phyloP scores from a whole-genome alignment of 2,113 vertebrate species.

The Herpetotheres cachinnans region DNA sequence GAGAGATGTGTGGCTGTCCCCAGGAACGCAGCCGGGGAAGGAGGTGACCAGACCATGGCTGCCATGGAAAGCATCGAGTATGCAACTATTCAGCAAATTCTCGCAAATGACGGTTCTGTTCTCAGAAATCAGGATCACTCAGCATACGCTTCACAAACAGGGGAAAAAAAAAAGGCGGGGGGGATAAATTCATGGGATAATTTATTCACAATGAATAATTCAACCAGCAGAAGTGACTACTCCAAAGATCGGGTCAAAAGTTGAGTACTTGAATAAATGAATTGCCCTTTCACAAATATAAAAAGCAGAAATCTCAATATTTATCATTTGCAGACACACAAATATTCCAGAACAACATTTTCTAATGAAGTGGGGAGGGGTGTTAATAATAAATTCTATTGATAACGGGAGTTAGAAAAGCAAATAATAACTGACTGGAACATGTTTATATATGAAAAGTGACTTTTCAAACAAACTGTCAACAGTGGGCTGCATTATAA shows the following conservation, averaged over 20 bases:
- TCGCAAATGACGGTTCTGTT: slow-evolving; percentile 9
- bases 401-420: slow-evolving; percentile 63
- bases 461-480: slow-evolving; percentile 63
- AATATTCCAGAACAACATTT: slow-evolving; percentile 64
- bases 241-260: slow-evolving; percentile 65
- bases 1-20: background rate
- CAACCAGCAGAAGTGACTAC: slow-evolving; percentile 57
- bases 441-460: slow-evolving; percentile 59
- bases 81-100: slow-evolving; percentile 16
- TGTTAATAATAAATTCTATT: slow-evolving; percentile 70
- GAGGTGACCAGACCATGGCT: background rate
- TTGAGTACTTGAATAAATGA: slow-evolving; percentile 68
- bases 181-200: slow-evolving; percentile 36
- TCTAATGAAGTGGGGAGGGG: slow-evolving; percentile 45
- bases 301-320: slow-evolving; percentile 64
- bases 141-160: background rate
- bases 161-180: background rate
- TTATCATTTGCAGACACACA: slow-evolving; percentile 62
- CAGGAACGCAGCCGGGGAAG: background rate
- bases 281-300: slow-evolving; percentile 64
- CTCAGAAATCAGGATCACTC: slow-evolving; percentile 57
- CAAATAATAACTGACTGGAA: slow-evolving; percentile 61
- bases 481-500: slow-evolving; percentile 56
- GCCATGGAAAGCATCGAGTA: accelerated
- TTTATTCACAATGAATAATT: slow-evolving; percentile 65